A percentile compares a stretch with the other conserved stretches of the same genome.
Conservation (phyloP, 2,888 invertebrate species). For the Euclidia mi region DNA sequence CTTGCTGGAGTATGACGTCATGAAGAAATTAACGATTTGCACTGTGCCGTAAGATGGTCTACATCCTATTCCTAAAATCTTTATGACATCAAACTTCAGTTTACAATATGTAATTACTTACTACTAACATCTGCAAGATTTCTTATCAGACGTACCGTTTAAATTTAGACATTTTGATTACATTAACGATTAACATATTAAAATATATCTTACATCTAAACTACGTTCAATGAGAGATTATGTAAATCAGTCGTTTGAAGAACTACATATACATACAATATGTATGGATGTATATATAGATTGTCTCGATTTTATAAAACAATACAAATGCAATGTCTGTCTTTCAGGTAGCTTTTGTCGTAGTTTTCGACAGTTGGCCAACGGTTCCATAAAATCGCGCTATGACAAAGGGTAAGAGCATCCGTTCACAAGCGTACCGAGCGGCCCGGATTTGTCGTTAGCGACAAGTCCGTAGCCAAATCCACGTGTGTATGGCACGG, state of each 20-base stretch:
- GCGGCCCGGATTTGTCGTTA: too few relatives aligned
- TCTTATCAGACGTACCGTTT: slow-evolving; percentile 30
- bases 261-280: slow-evolving; percentile 62
- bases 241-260: slow-evolving; percentile 84
- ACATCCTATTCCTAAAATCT: neutral
- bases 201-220: slow-evolving; percentile 69
- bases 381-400: too few relatives aligned
- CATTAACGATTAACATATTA: slow-evolving; percentile 65
- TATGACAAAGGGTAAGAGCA: too few relatives aligned
- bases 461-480: too few relatives aligned
- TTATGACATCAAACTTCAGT: slow-evolving; percentile 25
- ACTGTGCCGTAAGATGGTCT: neutral
- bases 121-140: slow-evolving; percentile 19
- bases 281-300: slow-evolving; percentile 10
- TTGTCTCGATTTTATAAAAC: neutral
- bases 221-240: slow-evolving; percentile 75
- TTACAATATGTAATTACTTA: slow-evolving; percentile 33
- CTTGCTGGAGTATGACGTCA: slow-evolving; percentile 32
- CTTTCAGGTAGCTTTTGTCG: too few relatives aligned
- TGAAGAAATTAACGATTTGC: neutral
- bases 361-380: neutral
- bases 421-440: too few relatives aligned
- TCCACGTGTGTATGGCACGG: too few relatives aligned
- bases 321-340: too few relatives aligned
- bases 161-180: slow-evolving; percentile 53